These are phyloP conservation scores for Ascaphus truei DNA, from an alignment of 2,113 vertebrate genomes.

Conservation along the genomic window DNA sequence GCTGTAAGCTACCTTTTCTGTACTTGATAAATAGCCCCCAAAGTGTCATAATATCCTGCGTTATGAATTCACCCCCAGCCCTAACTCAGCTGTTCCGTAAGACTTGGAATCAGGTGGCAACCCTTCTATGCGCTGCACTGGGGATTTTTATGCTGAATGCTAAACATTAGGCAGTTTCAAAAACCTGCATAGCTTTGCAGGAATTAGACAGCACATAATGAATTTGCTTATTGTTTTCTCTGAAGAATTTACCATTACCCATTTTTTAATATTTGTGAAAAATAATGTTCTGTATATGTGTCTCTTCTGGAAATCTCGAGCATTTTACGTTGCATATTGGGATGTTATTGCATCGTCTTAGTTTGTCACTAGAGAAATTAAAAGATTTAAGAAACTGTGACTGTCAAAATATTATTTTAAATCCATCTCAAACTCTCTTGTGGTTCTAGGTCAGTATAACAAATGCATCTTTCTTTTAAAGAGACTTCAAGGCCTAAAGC, in stretches of 20 bases:
- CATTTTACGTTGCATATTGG: constrained; percentile 21
- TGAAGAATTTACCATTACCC: constrained; percentile 20
- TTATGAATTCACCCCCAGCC: constrained; percentile 22
- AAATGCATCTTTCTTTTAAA: neutral
- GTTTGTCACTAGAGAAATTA: constrained; percentile 32
- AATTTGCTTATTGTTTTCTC: constrained; percentile 26
- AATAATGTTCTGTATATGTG: constrained; percentile 22
- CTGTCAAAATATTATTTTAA: constrained; percentile 25
- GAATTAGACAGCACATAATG: constrained; percentile 10
- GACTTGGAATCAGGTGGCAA: constrained; percentile 26
- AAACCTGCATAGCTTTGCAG: constrained; percentile 20
- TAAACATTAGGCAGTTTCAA: constrained; percentile 5
- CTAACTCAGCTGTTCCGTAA: constrained; percentile 6
- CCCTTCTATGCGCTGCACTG: neutral
- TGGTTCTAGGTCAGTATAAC: constrained; percentile 6
- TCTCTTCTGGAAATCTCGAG: constrained; percentile 5
- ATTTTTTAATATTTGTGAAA: constrained; percentile 19
- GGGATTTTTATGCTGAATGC: constrained; percentile 28
- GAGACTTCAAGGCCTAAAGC: neutral
- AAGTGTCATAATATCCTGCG: constrained; percentile 6
- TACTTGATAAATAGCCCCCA: constrained; percentile 30
- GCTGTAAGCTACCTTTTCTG: neutral
- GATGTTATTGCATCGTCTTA: constrained; percentile 28
- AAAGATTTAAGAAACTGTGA: constrained; percentile 29
- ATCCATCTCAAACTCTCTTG: constrained; percentile 12